phyloP scores from a whole-genome alignment of 2,888 invertebrate species.

The Fragum sueziense region DNA sequence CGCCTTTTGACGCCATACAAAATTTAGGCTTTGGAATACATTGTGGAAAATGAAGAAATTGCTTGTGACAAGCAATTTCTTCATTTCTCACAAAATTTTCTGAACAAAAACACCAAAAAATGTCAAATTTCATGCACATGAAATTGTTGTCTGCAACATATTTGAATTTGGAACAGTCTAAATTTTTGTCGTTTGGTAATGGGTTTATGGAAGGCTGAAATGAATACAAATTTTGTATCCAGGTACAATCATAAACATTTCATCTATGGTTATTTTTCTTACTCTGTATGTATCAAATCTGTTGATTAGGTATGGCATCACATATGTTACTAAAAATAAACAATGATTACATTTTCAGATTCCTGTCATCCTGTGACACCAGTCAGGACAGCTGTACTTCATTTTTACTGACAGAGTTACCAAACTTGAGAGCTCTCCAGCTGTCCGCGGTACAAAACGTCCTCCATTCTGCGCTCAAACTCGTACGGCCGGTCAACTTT shows the following conservation, averaged over 20 bases:
- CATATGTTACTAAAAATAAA: conserved; percentile 82
- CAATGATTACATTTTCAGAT: conserved; percentile 44
- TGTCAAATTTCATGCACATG: too few species aligned
- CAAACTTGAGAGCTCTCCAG: conserved; percentile 71
- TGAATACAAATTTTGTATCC: too few species aligned
- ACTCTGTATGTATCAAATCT: conserved; percentile 80
- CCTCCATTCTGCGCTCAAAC: conserved; percentile 70
- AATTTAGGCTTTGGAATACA: too few species aligned
- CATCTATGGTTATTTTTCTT: conserved; percentile 83
- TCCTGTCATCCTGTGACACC: conserved; percentile 84
- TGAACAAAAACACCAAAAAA: too few species aligned
- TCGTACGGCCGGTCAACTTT: conserved; percentile 64
- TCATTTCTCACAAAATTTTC: too few species aligned
- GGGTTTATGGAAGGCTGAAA: too few species aligned
- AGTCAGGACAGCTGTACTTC: conserved; percentile 91
- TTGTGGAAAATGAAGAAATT: too few species aligned
- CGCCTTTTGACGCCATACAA: too few species aligned
- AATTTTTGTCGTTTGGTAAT: too few species aligned
- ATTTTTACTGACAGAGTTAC: conserved; percentile 88
- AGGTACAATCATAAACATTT: conserved; percentile 84
- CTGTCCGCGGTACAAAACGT: conserved; percentile 69
- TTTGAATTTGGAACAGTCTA: too few species aligned
- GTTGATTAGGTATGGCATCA: conserved; percentile 83
- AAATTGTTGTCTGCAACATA: too few species aligned
- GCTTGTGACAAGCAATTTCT: too few species aligned